Percentiles rank a stretch among this genome's conserved stretches.
These are phyloP conservation scores for Gandaritis pyraliata DNA, from an alignment of 2,888 invertebrate species.

Conservation along the genomic window DNA sequence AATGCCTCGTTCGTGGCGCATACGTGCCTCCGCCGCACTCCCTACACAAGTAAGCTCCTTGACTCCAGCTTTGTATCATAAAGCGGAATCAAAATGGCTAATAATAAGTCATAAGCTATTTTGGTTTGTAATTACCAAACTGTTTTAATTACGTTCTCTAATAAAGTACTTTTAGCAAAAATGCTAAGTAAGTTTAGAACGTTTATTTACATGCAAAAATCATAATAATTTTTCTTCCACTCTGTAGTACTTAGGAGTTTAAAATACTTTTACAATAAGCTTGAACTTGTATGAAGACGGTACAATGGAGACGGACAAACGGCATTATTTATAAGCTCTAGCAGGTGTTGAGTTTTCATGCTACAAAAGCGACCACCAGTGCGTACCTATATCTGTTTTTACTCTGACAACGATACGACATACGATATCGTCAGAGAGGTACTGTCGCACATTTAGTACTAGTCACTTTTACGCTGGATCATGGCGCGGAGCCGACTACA, in stretches of 20 bases:
- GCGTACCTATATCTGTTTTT: constrained; percentile 44
- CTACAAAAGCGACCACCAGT: constrained; percentile 49
- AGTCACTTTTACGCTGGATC: too few relatives aligned
- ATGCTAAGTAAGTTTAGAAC: background rate
- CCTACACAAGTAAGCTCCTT: constrained; percentile 6
- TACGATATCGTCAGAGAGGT: too few relatives aligned
- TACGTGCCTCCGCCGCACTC: constrained; percentile 42
- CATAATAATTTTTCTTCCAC: background rate
- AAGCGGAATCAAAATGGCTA: constrained; percentile 1
- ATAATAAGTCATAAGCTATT: background rate
- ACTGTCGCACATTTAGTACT: too few relatives aligned
- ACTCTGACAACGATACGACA: too few relatives aligned
- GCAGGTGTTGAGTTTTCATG: constrained; percentile 68
- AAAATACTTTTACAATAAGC: constrained; percentile 26
- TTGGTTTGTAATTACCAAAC: background rate
- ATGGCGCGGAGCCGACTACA: too few relatives aligned
- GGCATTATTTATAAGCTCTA: constrained; percentile 62
- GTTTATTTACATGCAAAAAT: background rate
- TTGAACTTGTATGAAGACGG: constrained; percentile 30
- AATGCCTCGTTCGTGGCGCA: constrained; percentile 57
- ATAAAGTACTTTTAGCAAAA: background rate
- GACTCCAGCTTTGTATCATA: constrained; percentile 8
- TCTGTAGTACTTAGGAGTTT: constrained; percentile 17
- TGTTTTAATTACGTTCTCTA: background rate
- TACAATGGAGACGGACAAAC: constrained; percentile 60